Base-by-base conservation (phyloP, 2,888 invertebrate species). In the Cancer borealis region DNA sequence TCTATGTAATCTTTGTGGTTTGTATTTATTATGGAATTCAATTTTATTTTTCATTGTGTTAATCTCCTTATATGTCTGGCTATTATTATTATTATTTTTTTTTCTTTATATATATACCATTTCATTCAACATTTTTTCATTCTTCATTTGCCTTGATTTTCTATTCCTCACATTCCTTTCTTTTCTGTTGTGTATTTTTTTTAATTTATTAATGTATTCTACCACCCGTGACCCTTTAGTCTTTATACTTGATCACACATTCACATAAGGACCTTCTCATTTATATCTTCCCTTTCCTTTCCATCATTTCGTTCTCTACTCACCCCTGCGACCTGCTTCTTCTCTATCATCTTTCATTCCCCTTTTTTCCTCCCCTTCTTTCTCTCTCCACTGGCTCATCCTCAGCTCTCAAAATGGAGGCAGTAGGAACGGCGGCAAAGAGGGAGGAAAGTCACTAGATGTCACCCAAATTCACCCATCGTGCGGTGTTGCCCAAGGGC, bases 341-440 rank as follows among this genome's bases (percentile, higher is more conserved):
- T n/a, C 26, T 73, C 73, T 73, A 73, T 73, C 73, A 73, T 73
- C 73, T 73, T 73, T 73, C 79, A 79, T 12, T 79, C 30, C 30
- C 30, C 26, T 79, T 30, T 30, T 79, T 21, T 30, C 79, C 30
- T 26, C 79, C 79, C 30, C 79, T 26, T 10, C 79, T 30, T 30
- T 30, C 30, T 10, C 30, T 26, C 6, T 30, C 26, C 26, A 79
- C 30, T 21, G 30, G 79, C 79, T 79, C 79, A 73, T 73, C 30
- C 79, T 21, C 79, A 79, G 79, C 79, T 30, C 79, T 79, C 79
- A 79, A 79, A 79, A 79, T 79, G 79, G 79, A 79, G 79, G 30
- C 79, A 30, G 12, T 79, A 79, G 79, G 12, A 79, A 26, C 30
- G 10, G 73, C 21, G 26, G 73, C 73, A 73, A 73, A 30, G 30